These are phyloP conservation scores for Morone chrysops DNA, from an alignment of 2,113 vertebrate species.

Conservation along the genomic window DNA sequence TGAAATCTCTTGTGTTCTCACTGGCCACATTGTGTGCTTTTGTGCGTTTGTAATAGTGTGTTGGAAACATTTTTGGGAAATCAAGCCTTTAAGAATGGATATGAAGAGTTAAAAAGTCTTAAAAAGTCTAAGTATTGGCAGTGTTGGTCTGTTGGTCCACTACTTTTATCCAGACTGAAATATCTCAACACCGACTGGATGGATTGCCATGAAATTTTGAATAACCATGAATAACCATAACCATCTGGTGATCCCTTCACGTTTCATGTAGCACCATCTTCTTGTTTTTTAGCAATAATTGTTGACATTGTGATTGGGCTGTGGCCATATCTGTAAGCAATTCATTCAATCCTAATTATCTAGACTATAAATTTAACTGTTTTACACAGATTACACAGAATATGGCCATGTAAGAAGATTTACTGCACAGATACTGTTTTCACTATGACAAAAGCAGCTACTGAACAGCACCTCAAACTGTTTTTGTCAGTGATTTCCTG, in stretches of 20 bases:
- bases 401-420: neutral
- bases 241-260: neutral
- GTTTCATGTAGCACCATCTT: neutral
- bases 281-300: too few relatives aligned
- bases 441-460: slow-evolving; percentile 20
- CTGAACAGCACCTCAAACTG: slow-evolving; percentile 19
- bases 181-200: neutral
- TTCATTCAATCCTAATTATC: neutral
- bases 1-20: neutral
- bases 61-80: slow-evolving; percentile 1
- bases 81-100: neutral
- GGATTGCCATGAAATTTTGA: neutral
- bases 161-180: neutral
- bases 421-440: neutral
- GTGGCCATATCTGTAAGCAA: neutral
- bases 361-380: neutral
- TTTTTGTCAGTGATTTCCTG: slow-evolving; percentile 47
- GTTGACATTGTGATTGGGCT: neutral
- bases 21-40: neutral
- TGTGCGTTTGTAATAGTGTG: slow-evolving; percentile 17
- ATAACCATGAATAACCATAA: too few relatives aligned
- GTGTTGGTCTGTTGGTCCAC: neutral
- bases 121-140: neutral
- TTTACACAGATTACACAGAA: neutral
- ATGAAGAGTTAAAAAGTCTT: neutral